Evolutionary conservation across 1,140 invertebrate species (phyloP).

Genomic region (Pseudomyrmex flavicornis): DNA sequence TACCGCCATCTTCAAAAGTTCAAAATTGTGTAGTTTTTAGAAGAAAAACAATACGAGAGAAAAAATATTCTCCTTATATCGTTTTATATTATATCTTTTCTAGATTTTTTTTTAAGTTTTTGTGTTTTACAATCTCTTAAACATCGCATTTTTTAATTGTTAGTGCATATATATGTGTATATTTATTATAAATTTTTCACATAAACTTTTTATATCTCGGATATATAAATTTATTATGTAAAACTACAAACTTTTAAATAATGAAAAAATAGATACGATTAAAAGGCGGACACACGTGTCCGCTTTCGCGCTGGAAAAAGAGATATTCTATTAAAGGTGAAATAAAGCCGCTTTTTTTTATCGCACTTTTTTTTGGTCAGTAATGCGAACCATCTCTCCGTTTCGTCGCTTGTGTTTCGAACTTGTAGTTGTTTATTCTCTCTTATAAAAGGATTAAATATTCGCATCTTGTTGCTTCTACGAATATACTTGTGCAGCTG

Average conservation of each 20-base stretch:
- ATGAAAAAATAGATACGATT: slow-evolving; percentile 17
- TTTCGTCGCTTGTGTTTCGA: not conserved
- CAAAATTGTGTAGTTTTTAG: no score
- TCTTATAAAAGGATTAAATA: not conserved
- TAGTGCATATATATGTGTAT: not conserved
- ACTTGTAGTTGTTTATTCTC: not conserved
- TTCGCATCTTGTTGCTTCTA: not conserved
- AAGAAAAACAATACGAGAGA: no score
- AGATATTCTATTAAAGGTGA: not conserved
- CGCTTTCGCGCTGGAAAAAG: not conserved
- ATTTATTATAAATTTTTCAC: not conserved
- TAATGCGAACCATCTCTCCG: slow-evolving; percentile 8
- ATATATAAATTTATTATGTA: not conserved
- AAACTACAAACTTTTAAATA: not conserved
- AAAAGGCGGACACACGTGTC: slow-evolving; percentile 5
- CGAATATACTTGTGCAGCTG: not conserved
- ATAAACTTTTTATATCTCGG: not conserved
- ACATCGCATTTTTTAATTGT: no score
- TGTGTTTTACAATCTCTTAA: no score
- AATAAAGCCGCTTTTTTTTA: slow-evolving; percentile 18
- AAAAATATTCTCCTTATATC: no score
- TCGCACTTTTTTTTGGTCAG: not conserved
- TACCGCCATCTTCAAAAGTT: no score
- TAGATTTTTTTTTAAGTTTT: not conserved
- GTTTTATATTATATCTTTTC: no score